phyloP scores from a whole-genome alignment of 2,797 vertebrate genomes.

The Tadarida brasiliensis region DNA sequence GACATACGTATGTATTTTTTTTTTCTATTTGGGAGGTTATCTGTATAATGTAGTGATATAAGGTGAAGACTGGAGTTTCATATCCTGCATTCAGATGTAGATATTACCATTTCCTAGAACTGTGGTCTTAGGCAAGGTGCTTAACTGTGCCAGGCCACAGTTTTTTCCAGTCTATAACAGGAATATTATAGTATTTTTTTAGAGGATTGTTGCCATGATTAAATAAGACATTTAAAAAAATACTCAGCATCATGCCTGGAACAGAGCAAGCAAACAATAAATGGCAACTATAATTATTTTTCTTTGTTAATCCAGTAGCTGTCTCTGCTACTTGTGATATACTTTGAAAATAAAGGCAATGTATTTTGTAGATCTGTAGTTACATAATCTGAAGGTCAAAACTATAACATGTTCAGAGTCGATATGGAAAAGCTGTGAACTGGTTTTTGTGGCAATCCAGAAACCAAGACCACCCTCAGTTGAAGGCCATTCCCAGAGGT shows the following conservation, averaged over 20 bases:
- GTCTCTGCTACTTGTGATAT: neutral
- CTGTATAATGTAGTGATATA: neutral
- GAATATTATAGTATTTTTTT: neutral
- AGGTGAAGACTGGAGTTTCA: neutral
- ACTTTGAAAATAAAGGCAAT: neutral
- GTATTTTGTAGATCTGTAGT: neutral
- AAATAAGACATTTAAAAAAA: neutral
- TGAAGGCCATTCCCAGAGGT: neutral
- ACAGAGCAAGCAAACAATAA: neutral
- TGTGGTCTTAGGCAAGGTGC: neutral
- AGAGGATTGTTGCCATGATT: neutral
- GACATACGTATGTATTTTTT: neutral
- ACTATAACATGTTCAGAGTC: neutral
- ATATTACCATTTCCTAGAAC: neutral
- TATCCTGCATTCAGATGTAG: neutral
- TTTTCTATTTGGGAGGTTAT: neutral
- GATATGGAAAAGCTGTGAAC: neutral
- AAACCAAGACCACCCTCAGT: neutral
- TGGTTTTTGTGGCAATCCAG: neutral
- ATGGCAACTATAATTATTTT: neutral
- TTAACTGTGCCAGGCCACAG: neutral
- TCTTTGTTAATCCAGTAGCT: neutral
- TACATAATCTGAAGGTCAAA: neutral
- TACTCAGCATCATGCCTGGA: neutral
- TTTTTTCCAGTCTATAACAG: neutral